Conservation (phyloP, 2,888 invertebrate species). For the Barypeithes pellucidus region DNA sequence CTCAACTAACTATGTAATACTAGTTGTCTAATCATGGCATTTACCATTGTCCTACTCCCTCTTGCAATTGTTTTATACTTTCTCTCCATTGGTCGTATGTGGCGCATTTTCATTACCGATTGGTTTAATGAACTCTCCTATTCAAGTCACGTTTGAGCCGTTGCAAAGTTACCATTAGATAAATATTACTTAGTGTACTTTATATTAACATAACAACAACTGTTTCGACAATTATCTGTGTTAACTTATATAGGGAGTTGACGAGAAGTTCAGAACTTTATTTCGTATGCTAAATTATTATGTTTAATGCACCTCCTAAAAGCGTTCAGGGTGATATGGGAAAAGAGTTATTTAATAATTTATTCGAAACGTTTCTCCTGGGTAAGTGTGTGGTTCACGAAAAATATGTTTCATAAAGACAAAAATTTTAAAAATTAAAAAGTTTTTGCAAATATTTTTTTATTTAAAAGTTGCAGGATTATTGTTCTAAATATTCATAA, state of each 20-base stretch:
- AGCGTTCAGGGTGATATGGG: background rate
- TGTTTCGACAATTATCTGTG: conserved; percentile 27
- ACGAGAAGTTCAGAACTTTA: background rate
- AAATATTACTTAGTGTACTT: conserved; percentile 58
- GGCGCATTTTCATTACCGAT: conserved; percentile 8
- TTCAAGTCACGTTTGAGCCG: conserved; percentile 43
- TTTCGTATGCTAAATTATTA: background rate
- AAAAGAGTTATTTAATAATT: too few species aligned
- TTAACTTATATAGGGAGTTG: conserved; percentile 18
- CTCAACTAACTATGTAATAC: too few species aligned
- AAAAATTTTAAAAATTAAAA: too few species aligned
- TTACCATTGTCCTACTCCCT: background rate
- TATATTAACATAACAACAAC: conserved; percentile 43
- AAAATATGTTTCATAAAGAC: too few species aligned
- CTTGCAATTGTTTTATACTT: background rate
- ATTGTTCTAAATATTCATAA: too few species aligned
- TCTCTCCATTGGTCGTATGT: background rate
- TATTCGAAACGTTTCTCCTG: too few species aligned
- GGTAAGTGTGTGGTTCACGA: too few species aligned
- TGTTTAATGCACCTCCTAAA: too few species aligned
- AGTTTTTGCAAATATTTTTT: too few species aligned
- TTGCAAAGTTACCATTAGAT: conserved; percentile 58
- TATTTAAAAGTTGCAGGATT: too few species aligned
- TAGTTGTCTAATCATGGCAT: too few species aligned
- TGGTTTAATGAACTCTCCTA: conserved; percentile 40